Evolutionary conservation across 2,888 invertebrate species (phyloP), one percentile per base, ranked within the genome.

Genomic region (Thalpophila matura): DNA sequence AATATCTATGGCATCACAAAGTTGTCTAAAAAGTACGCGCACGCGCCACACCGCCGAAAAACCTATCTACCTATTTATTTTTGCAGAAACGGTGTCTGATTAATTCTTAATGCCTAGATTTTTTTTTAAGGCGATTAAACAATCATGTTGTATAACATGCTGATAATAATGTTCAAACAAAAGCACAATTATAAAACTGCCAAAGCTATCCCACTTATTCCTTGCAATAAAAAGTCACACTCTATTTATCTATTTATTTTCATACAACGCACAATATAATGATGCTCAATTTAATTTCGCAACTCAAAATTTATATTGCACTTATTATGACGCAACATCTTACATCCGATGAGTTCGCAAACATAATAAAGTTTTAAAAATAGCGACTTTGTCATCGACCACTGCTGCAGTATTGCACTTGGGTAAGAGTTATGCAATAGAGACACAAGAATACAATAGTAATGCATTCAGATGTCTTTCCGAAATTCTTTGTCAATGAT

Each of bases 341-440:
- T 70, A 70, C 53, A 35, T 35, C 10, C 9, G 35, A 56, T 49
- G 47, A 31, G 35, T 42, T 45, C 27, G 45, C 26, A 40, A 60
- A 71, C 55, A 50, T 54, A 50, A 72, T 40, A 43, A 54, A 42
- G 7, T 37, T 18, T 31, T 20, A 46, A 38, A 51, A 49, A 20
- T 54, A 50, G 40, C 43, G 35, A 18, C 18, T 51, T 40, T 46
- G 54, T 50, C 38, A 26, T 50, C 6, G 49, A 45, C 22, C 61
- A 46, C 16, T 43, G 45, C 49, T 66, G n/a, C 35, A 29, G 22
- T 16, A 66, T 66, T 57, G 64, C 47, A 57, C 22, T 64, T 47
- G 27, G 42, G 46, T 55, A 72, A 58, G 29, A 29, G 43, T 76
- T 66, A 67, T 59, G 66, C 42, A 76, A 76, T 54, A 55, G 46